Percentiles rank a stretch among this genome's conserved stretches.
These are phyloP conservation scores for Loripinus fragilis DNA, from an alignment of 2,888 invertebrate genomes.

Conservation along the genomic window DNA sequence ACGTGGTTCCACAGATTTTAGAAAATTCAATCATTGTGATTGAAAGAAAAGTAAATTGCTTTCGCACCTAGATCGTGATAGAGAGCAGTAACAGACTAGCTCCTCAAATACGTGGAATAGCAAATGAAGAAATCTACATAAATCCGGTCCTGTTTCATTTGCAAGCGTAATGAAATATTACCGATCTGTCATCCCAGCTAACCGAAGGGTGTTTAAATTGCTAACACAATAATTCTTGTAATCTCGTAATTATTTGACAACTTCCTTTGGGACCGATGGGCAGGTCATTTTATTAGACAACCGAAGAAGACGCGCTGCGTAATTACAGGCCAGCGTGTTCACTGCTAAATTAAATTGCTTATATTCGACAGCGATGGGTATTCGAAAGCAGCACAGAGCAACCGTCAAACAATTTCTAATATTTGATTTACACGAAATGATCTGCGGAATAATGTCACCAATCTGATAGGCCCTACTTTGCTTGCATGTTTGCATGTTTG, in stretches of 20 bases:
- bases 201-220: slow-evolving; percentile 51
- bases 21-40: slow-evolving; percentile 63
- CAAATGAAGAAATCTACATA: slow-evolving; percentile 58
- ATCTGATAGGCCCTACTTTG: neutral
- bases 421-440: slow-evolving; percentile 57
- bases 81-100: slow-evolving; percentile 47
- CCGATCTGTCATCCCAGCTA: slow-evolving; percentile 35
- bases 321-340: slow-evolving; percentile 45
- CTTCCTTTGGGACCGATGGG: slow-evolving; percentile 55
- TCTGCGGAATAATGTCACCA: neutral
- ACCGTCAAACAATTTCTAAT: slow-evolving; percentile 52
- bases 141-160: slow-evolving; percentile 55
- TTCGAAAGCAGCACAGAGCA: slow-evolving; percentile 50
- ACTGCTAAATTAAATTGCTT: slow-evolving; percentile 62
- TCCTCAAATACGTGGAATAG: slow-evolving; percentile 49
- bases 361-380: slow-evolving; percentile 47
- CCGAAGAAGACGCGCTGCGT: slow-evolving; percentile 38
- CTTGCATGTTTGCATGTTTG: neutral
- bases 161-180: slow-evolving; percentile 56
- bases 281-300: slow-evolving; percentile 59
- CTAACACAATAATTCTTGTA: slow-evolving; percentile 57
- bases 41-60: slow-evolving; percentile 63
- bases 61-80: slow-evolving; percentile 50
- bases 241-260: slow-evolving; percentile 58
- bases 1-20: slow-evolving; percentile 41